Evolutionary conservation across 2,888 invertebrate species (phyloP).

Genomic region (Drosophila histrio): DNA sequence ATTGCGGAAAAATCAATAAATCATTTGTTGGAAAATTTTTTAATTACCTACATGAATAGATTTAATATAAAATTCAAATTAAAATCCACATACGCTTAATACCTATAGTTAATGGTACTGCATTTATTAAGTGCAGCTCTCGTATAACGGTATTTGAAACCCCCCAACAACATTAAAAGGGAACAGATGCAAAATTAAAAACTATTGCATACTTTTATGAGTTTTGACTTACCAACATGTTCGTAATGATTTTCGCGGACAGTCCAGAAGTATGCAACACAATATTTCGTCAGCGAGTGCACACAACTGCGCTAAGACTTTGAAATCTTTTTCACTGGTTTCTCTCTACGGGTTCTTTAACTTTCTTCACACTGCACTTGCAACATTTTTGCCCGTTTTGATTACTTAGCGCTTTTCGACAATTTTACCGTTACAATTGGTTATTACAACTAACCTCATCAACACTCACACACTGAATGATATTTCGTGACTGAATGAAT

Average conservation of each 20-base stretch:
- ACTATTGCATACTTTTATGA: slow-evolving; percentile 32
- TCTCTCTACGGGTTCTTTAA: slow-evolving; percentile 1
- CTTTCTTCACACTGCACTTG: slow-evolving; percentile 38
- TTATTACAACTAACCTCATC: slow-evolving; percentile 71
- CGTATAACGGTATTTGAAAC: slow-evolving; percentile 7
- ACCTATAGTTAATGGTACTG: background rate
- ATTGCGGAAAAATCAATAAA: slow-evolving; percentile 77
- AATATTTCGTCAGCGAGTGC: slow-evolving; percentile 14
- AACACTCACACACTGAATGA: slow-evolving; percentile 77
- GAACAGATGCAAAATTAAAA: background rate
- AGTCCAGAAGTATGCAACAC: slow-evolving; percentile 65
- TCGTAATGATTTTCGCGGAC: slow-evolving; percentile 52
- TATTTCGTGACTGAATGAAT: slow-evolving; percentile 64
- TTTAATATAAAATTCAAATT: background rate
- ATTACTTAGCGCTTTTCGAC: slow-evolving; percentile 12
- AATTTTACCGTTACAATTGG: slow-evolving; percentile 34
- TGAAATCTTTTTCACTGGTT: background rate
- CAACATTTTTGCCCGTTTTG: slow-evolving; percentile 16
- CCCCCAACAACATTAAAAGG: background rate
- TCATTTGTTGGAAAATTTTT: slow-evolving; percentile 70
- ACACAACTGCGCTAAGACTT: slow-evolving; percentile 18
- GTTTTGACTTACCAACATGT: slow-evolving; percentile 72
- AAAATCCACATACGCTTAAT: background rate
- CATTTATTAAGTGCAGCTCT: background rate
- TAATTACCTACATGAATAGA: slow-evolving; percentile 38